phyloP scores from a whole-genome alignment of 1,140 invertebrate genomes.

The Heliothis virescens region DNA sequence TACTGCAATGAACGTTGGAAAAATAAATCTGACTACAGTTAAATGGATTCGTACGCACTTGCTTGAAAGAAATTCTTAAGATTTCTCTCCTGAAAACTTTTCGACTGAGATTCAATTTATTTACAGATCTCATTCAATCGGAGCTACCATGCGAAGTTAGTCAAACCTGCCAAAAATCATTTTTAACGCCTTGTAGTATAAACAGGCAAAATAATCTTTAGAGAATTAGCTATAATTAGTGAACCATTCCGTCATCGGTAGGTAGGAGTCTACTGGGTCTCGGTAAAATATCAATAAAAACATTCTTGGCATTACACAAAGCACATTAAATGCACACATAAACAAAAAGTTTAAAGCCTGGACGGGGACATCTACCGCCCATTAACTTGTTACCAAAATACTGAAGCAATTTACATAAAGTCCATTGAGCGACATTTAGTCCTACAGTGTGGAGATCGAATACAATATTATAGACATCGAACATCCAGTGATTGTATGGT shows the following conservation, averaged over 20 bases:
- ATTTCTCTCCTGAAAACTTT: neutral
- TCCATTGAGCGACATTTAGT: conserved; percentile 13
- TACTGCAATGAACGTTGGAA: conserved; percentile 3
- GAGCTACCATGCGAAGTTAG: too few relatives aligned
- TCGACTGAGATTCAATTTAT: neutral
- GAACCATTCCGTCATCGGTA: neutral
- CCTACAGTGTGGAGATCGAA: neutral
- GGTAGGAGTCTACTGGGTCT: neutral
- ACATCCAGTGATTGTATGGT: conserved; percentile 35
- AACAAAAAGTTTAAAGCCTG: conserved; percentile 27
- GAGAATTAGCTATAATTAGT: neutral
- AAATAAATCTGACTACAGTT: conserved; percentile 24
- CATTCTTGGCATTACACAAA: conserved; percentile 30
- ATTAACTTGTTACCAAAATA: conserved; percentile 6
- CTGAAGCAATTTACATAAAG: conserved; percentile 31
- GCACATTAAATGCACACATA: conserved; percentile 42
- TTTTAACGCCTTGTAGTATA: neutral
- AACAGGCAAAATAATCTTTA: neutral
- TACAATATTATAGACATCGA: conserved; percentile 15
- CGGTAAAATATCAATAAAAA: conserved; percentile 13
- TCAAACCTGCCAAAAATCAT: neutral
- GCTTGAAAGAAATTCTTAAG: conserved; percentile 6
- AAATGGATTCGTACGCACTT: neutral
- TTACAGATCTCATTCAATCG: neutral
- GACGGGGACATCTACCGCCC: conserved; percentile 20